Percentiles rank a stretch among this genome's conserved stretches.
Conservation (phyloP, 1,140 invertebrate species). For the Cyclargus thomasi region DNA sequence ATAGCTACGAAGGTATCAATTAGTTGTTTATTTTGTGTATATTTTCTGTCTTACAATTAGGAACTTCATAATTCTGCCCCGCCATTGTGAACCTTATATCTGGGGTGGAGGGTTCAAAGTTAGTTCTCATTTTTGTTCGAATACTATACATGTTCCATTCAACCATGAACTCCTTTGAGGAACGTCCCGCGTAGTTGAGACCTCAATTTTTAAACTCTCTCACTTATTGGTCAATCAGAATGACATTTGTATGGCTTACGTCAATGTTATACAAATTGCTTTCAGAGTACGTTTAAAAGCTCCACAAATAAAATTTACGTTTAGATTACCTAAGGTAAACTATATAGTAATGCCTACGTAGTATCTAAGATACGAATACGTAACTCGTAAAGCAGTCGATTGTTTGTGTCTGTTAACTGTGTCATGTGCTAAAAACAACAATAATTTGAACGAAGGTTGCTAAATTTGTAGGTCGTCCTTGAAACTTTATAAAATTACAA, state of each 20-base stretch:
- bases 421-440: background rate
- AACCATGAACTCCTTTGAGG: conserved; percentile 73
- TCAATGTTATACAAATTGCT: conserved; percentile 24
- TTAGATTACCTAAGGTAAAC: background rate
- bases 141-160: conserved; percentile 66
- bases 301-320: background rate
- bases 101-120: conserved; percentile 38
- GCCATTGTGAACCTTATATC: conserved; percentile 47
- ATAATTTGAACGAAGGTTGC: background rate
- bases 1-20: conserved; percentile 48
- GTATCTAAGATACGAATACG: too few species aligned
- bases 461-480: background rate
- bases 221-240: conserved; percentile 70
- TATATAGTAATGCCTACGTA: too few species aligned
- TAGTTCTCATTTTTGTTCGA: conserved; percentile 33
- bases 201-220: conserved; percentile 73
- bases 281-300: conserved; percentile 11
- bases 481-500: background rate
- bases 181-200: conserved; percentile 68
- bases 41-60: conserved; percentile 69
- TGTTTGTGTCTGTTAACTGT: background rate
- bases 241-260: conserved; percentile 55
- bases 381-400: too few species aligned
- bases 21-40: conserved; percentile 39
- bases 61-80: conserved; percentile 44